Evolutionary conservation across 1,140 invertebrate species (phyloP), one percentile per base, ranked within the genome.

Genomic region (Spodoptera frugiperda): DNA sequence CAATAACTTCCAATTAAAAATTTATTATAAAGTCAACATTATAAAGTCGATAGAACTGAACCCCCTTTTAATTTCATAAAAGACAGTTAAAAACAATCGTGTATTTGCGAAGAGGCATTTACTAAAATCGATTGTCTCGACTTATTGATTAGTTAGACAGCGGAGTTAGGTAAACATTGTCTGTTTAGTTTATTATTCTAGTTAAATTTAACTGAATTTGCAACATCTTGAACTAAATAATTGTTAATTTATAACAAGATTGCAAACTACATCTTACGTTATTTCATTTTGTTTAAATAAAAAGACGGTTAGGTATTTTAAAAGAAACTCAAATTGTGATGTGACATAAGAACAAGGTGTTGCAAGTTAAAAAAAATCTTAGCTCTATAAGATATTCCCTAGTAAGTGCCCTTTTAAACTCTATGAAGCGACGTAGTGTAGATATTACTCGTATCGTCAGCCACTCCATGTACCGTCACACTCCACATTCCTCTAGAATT

Each of bases 401-500:
- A 88, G 84, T 85, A 93, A 93, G 91, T 93, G 91, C 79, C 91
- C 91, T 93, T 93, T 88, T 83, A 86, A 83, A 78, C 48, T 77
- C 78, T 68, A 78, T 82, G 77, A 85, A 79, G 68, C 72, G 73
- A 81, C 63, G 68, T 85, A 82, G 79, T 78, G 81, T 84, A 86
- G 79, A 71, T 79, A 76, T 70, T 44, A n/a, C n/a, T n/a, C n/a
- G n/a, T n/a, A 55, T 70, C 67, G 25, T 53, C 51, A 49, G 72
- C 83, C 76, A 80, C 53, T 54, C 67, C 51, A 72, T 30, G 5
- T 61, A 80, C 74, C 72, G 80, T 77, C 76, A 74, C 46, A 71
- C 85, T 84, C 87, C 89, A 93, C 91, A 93, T 93, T 93, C 91
- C 91, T 91, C 77, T 93, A 92, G 91, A 77, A 75, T 86, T 92